phyloP scores from a whole-genome alignment of 2,797 vertebrate genomes.

The Pteropus rufus region DNA sequence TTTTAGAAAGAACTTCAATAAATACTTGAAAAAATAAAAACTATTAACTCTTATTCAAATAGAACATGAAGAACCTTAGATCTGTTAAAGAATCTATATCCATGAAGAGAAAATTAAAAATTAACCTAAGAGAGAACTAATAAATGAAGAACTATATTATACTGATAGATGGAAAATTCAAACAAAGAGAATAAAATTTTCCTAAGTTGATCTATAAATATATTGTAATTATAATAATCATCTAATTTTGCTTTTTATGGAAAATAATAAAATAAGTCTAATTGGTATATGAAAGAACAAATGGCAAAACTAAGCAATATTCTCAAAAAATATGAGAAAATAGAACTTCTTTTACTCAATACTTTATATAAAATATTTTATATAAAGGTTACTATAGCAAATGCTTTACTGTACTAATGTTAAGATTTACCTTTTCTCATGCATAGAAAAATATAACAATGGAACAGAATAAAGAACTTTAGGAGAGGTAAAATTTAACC shows the following conservation, averaged over 20 bases:
- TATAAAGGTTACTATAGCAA: not conserved
- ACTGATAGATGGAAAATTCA: not conserved
- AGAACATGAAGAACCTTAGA: not conserved
- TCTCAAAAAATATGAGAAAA: not conserved
- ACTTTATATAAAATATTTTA: not conserved
- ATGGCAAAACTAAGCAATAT: not conserved
- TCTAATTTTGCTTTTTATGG: not conserved
- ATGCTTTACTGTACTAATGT: not conserved
- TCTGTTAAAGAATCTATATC: not conserved
- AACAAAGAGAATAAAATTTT: not conserved
- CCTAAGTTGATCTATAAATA: not conserved
- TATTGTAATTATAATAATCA: not conserved
- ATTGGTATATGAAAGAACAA: not conserved
- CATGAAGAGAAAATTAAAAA: not conserved
- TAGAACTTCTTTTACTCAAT: not conserved
- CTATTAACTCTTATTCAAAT: not conserved
- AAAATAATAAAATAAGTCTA: not conserved
- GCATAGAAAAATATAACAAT: not conserved
- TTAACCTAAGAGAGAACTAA: not conserved
- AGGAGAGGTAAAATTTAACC: not conserved
- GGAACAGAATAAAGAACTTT: not conserved
- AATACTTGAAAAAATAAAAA: not conserved
- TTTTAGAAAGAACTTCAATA: not conserved
- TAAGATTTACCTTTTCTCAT: not conserved
- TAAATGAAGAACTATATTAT: not conserved